Evolutionary conservation across 2,113 vertebrate genomes (phyloP).

Genomic region (Gobiocypris rarus): DNA sequence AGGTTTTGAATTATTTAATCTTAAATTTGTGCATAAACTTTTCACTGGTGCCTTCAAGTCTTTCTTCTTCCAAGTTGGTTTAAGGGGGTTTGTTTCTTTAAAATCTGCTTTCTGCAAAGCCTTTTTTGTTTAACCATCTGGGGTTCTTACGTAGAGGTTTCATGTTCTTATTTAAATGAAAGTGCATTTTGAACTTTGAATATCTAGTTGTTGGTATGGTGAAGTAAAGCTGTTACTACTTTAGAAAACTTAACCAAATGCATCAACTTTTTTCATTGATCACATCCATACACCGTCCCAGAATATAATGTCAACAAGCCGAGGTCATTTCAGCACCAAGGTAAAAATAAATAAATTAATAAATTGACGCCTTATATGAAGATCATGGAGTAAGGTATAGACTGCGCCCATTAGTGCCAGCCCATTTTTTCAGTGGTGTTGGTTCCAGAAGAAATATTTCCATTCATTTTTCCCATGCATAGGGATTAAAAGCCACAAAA

Average conservation of each 20-base stretch:
- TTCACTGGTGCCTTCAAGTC: constrained; percentile 62
- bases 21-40: constrained; percentile 37
- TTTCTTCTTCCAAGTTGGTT: constrained; percentile 47
- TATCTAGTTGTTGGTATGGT: constrained; percentile 13
- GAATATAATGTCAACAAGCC: background rate
- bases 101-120: background rate
- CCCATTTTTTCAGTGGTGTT: too few species aligned
- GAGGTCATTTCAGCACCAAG: background rate
- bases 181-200: background rate
- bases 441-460: too few species aligned
- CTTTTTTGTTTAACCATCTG: constrained; percentile 14
- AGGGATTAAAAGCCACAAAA: too few species aligned
- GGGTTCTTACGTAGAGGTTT: background rate
- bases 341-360: too few species aligned
- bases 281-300: background rate
- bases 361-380: too few species aligned
- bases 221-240: background rate
- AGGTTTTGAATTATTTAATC: background rate
- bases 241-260: background rate
- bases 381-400: too few species aligned
- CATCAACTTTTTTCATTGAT: background rate
- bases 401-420: too few species aligned
- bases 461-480: too few species aligned
- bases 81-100: constrained; percentile 33
- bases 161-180: constrained; percentile 8